phyloP scores from a whole-genome alignment of 2,113 vertebrate species.

The Pollimyrus isidori region DNA sequence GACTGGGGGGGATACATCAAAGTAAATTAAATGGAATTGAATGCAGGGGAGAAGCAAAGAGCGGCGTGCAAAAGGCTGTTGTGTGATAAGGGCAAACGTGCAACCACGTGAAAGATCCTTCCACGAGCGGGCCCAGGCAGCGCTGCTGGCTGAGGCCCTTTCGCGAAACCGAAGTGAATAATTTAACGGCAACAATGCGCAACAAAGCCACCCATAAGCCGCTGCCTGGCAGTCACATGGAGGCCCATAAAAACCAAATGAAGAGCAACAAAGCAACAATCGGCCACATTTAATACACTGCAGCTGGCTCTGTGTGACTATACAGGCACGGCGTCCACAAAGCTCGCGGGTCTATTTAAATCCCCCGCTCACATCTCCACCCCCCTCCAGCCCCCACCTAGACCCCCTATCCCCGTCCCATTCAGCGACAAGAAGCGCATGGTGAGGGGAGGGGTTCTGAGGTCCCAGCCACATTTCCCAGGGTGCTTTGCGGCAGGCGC shows the following conservation, averaged over 20 bases:
- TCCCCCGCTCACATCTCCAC: background rate
- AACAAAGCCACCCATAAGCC: background rate
- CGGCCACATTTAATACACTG: constrained; percentile 4
- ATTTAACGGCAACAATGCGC: constrained; percentile 30
- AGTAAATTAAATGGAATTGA: background rate
- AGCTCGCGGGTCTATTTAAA: constrained; percentile 23
- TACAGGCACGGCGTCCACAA: constrained; percentile 9
- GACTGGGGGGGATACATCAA: background rate
- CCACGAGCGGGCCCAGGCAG: background rate
- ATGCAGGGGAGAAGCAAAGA: background rate
- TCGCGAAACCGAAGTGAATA: constrained; percentile 25
- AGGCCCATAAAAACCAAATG: background rate
- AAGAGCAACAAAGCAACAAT: constrained; percentile 13
- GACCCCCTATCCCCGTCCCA: constrained; percentile 6
- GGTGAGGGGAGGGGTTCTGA: background rate
- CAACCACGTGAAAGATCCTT: background rate
- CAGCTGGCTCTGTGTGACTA: constrained; percentile 16
- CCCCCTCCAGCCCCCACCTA: background rate
- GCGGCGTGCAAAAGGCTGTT: background rate
- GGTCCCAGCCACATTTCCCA: constrained; percentile 41
- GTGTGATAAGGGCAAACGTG: background rate
- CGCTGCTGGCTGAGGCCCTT: background rate
- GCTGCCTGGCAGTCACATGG: constrained; percentile 1
- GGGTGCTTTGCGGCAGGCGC: constrained; percentile 31
- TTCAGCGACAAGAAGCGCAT: background rate